Base-by-base conservation (phyloP, 2,888 invertebrate genomes). In the Ptychoptera contaminata region DNA sequence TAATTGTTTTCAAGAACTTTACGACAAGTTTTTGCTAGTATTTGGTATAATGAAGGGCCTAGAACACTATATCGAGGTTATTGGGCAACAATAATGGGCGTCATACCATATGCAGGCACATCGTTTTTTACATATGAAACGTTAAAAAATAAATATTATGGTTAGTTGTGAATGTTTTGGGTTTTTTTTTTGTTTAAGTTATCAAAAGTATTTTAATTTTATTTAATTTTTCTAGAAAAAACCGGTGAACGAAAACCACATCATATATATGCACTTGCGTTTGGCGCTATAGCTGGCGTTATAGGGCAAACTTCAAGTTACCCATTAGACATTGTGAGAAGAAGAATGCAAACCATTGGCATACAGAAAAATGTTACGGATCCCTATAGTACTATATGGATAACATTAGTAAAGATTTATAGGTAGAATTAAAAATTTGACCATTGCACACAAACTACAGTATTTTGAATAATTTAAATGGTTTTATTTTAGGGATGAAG, bases 111-210 rank as follows among this genome's bases (percentile, higher is more conserved):
- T 66, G 94, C 97, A 0, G 97, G 97, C 4, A 85, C 86, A 42
- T 92, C 94, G 12, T 98, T 98, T 70, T 96, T 85, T 67, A 97
- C 92, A 0, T 98, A 94, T 61, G 97, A 97, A 68, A 83, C 87
- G 1, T 72, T 97, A 23, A 97, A 97, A 63, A 77, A 79, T 48
- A 66, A 77, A 54, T 78, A 87, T 57, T 65, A 70, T 57, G 82
- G 88, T 88, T 61, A 69, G 65, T 54, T 42, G n/a, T 34, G 40
- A 2, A 42, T 39, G 37, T 15, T 43, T 44, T 15, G n/a, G n/a
- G n/a, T 6, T n/a, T 36, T 8, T 39, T 30, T 30, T 39, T 16
- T 36, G n/a, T 40, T 11, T 6, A 29, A 5, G 11, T 9, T 37
- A 40, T 42, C n/a, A 40, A 10, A 40, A 23, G 16, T 32, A 29